Evolutionary conservation across 1,140 invertebrate species (phyloP).

Genomic region (Phenacoccus solenopsis): DNA sequence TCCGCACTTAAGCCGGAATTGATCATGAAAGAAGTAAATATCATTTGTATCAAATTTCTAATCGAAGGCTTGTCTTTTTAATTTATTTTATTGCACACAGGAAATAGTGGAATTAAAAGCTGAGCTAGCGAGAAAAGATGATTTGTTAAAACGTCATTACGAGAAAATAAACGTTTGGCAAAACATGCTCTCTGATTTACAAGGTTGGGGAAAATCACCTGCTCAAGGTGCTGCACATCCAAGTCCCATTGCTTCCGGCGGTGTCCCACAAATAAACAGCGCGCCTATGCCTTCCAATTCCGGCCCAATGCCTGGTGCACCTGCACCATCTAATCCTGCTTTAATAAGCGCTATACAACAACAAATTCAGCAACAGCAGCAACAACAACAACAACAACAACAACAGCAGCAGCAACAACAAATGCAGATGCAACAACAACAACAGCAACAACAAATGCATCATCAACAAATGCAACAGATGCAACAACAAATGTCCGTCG

Average conservation of each 20-base stretch:
- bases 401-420: conserved; percentile 7
- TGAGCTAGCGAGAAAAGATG: conserved; percentile 75
- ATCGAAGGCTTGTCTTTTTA: background rate
- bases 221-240: conserved; percentile 20
- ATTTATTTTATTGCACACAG: conserved; percentile 28
- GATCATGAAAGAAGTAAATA: conserved; percentile 63
- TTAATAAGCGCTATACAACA: conserved; percentile 34
- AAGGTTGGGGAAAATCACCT: conserved; percentile 38
- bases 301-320: conserved; percentile 13
- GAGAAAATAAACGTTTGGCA: conserved; percentile 86
- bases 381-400: conserved; percentile 22
- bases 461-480: conserved; percentile 24
- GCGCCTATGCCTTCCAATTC: conserved; percentile 16
- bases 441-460: conserved; percentile 17
- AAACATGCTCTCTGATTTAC: conserved; percentile 59
- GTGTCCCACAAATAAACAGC: background rate
- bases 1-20: conserved; percentile 84
- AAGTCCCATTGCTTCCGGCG: conserved; percentile 11
- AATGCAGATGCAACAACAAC: conserved; percentile 17
- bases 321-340: conserved; percentile 19
- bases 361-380: conserved; percentile 36
- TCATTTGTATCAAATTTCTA: background rate
- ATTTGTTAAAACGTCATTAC: conserved; percentile 73
- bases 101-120: conserved; percentile 72
- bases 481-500: conserved; percentile 23